Conservation (phyloP, 2,888 invertebrate genomes). For the Calliphora vomitoria region DNA sequence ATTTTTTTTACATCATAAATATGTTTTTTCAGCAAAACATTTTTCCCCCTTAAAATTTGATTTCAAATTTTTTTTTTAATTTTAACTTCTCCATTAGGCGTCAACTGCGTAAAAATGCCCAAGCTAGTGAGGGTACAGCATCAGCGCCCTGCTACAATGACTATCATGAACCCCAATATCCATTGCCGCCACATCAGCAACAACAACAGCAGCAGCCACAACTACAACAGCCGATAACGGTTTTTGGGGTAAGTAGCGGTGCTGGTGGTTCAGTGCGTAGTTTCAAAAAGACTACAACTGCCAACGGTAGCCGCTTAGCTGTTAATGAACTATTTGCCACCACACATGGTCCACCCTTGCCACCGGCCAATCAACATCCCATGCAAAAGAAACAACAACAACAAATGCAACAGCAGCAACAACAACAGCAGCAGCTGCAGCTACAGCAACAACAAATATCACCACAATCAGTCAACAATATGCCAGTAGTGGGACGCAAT, state of each 20-base stretch:
- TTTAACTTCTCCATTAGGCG: slow-evolving; percentile 76
- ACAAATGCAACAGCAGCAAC: slow-evolving; percentile 76
- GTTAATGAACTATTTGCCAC: slow-evolving; percentile 80
- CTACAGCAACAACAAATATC: slow-evolving; percentile 77
- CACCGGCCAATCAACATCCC: slow-evolving; percentile 83
- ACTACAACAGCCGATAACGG: slow-evolving; percentile 78
- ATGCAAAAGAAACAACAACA: slow-evolving; percentile 82
- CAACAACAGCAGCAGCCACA: slow-evolving; percentile 66
- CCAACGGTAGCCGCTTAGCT: slow-evolving; percentile 82
- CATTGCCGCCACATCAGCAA: slow-evolving; percentile 66
- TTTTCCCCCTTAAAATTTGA: too few species aligned
- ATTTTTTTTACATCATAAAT: too few species aligned
- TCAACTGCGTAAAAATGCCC: slow-evolving; percentile 80
- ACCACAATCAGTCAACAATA: slow-evolving; percentile 77
- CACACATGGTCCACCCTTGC: slow-evolving; percentile 80
- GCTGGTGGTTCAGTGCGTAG: slow-evolving; percentile 81
- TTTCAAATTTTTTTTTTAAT: not conserved
- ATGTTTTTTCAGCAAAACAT: too few species aligned
- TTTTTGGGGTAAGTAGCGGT: slow-evolving; percentile 84
- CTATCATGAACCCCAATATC: slow-evolving; percentile 72
- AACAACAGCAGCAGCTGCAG: slow-evolving; percentile 56
- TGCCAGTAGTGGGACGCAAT: slow-evolving; percentile 78
- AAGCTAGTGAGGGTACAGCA: slow-evolving; percentile 69
- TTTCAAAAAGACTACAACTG: slow-evolving; percentile 80
- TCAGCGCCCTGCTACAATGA: slow-evolving; percentile 65